phyloP scores from a whole-genome alignment of 2,888 invertebrate species.

The Euclidia mi region DNA sequence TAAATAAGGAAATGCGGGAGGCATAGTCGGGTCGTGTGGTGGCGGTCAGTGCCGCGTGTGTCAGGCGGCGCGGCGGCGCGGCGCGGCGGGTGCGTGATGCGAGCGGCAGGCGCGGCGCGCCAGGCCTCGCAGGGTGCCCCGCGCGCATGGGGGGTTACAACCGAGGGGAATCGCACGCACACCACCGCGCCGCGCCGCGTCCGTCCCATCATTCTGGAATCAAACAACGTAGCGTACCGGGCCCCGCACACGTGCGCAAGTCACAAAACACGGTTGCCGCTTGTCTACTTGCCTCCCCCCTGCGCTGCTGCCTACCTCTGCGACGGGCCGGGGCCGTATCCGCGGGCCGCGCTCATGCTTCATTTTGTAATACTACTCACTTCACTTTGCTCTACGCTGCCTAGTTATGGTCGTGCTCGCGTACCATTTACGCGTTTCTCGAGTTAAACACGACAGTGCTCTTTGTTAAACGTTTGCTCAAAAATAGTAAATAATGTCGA shows the following conservation, averaged over 20 bases:
- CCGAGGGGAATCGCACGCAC: constrained; percentile 69
- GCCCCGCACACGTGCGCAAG: constrained; percentile 73
- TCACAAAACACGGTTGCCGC: constrained; percentile 66
- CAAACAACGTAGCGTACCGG: constrained; percentile 61
- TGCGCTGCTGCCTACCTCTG: constrained; percentile 61
- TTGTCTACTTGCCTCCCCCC: constrained; percentile 61
- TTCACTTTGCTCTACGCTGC: constrained; percentile 67
- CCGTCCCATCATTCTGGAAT: constrained; percentile 57
- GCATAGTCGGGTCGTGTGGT: neutral
- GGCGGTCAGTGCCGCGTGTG: constrained; percentile 3
- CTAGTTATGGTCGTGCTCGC: constrained; percentile 79
- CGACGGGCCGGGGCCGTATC: constrained; percentile 55
- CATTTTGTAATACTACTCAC: constrained; percentile 75
- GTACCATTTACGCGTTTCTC: constrained; percentile 66
- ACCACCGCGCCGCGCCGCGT: constrained; percentile 48
- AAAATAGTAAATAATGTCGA: constrained; percentile 62
- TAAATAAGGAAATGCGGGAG: constrained; percentile 9
- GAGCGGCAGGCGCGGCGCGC: neutral
- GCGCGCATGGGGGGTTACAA: constrained; percentile 45
- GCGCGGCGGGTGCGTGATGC: neutral
- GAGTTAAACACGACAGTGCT: constrained; percentile 51
- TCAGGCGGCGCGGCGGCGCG: constrained; percentile 4
- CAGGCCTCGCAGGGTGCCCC: constrained; percentile 20
- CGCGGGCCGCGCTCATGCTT: constrained; percentile 67
- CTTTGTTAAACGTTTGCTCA: constrained; percentile 71